Percentiles rank a stretch among this genome's conserved stretches.
Evolutionary conservation across 2,113 vertebrate genomes (phyloP).

Genomic region (Oxyruncus cristatus): DNA sequence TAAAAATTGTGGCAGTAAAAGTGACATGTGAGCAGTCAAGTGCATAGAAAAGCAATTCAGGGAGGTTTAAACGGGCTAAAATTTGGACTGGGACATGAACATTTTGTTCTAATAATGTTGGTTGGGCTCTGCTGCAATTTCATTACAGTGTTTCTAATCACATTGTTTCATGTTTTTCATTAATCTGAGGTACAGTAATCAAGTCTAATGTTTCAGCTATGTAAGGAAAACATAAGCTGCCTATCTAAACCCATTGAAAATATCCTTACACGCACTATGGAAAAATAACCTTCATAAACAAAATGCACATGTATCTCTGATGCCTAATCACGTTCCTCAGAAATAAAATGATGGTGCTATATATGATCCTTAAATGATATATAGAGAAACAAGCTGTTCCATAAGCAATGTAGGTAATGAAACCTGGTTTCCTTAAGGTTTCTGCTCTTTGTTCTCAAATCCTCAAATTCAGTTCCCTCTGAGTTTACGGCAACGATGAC

Average conservation of each 20-base stretch:
- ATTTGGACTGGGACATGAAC: background rate
- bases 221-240: background rate
- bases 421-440: background rate
- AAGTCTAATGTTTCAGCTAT: background rate
- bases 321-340: background rate
- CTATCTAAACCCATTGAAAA: background rate
- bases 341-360: background rate
- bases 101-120: background rate
- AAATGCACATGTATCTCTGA: background rate
- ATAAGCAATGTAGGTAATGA: background rate
- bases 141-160: background rate
- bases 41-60: background rate
- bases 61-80: background rate
- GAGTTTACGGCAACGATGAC: background rate
- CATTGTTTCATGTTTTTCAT: background rate
- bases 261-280: background rate
- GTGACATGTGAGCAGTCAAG: background rate
- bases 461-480: background rate
- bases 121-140: background rate
- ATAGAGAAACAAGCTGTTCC: slow-evolving; percentile 11
- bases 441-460: slow-evolving; percentile 25
- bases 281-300: background rate
- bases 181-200: background rate
- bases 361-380: background rate
- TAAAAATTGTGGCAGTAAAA: background rate